A percentile compares a stretch with the other conserved stretches of the same genome.
phyloP scores from a whole-genome alignment of 2,797 vertebrate genomes.

The Siniperca undulata region DNA sequence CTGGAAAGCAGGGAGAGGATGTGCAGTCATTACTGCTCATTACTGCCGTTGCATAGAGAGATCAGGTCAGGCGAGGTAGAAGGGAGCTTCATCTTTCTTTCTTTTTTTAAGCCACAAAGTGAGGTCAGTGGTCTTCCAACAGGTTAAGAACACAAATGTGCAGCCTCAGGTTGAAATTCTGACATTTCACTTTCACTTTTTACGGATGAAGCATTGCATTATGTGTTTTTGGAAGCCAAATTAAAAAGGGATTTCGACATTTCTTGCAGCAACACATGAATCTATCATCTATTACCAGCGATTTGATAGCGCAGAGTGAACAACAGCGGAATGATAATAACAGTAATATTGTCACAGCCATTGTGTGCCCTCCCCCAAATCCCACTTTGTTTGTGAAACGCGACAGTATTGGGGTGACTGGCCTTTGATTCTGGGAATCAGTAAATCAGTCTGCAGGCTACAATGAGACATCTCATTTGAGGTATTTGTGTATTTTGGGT shows the following conservation, averaged over 20 bases:
- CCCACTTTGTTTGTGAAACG: constrained; percentile 53
- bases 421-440: constrained; percentile 59
- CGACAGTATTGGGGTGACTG: constrained; percentile 36
- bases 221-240: constrained; percentile 2
- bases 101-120: not conserved
- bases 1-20: constrained; percentile 40
- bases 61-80: constrained; percentile 26
- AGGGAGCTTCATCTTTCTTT: not conserved
- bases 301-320: constrained; percentile 42
- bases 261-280: constrained; percentile 36
- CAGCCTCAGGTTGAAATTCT: not conserved
- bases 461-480: constrained; percentile 70
- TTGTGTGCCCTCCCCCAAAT: constrained; percentile 47
- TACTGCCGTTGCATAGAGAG: not conserved
- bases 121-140: not conserved
- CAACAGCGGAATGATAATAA: constrained; percentile 65
- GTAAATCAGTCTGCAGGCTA: constrained; percentile 65
- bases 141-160: constrained; percentile 8
- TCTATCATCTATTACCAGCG: constrained; percentile 46
- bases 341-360: constrained; percentile 52
- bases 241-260: constrained; percentile 23
- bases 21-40: constrained; percentile 33
- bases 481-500: constrained; percentile 71
- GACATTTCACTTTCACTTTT: constrained; percentile 6
- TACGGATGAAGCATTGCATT: not conserved